phyloP scores from a whole-genome alignment of 2,113 vertebrate species.

The Carollia perspicillata region DNA sequence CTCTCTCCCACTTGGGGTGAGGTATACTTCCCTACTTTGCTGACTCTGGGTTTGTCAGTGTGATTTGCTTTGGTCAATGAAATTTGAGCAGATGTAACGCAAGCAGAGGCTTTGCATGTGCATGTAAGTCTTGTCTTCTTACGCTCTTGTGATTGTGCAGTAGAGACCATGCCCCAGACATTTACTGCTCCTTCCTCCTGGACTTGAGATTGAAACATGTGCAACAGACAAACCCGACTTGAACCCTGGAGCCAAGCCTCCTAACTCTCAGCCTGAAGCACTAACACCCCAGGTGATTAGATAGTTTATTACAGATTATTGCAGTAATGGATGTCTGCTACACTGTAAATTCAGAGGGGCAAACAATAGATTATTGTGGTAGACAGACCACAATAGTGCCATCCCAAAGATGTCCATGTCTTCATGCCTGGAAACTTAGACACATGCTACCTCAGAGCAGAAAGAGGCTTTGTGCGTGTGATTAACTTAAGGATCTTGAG shows the following conservation, averaged over 20 bases:
- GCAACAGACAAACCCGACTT: not conserved
- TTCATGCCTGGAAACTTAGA: not conserved
- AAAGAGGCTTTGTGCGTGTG: not conserved
- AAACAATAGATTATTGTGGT: not conserved
- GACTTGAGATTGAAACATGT: not conserved
- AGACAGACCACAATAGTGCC: not conserved
- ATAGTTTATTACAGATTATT: not conserved
- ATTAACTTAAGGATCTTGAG: not conserved
- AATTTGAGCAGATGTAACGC: not conserved
- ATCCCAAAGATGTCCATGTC: not conserved
- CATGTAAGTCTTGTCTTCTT: not conserved
- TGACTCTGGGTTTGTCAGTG: not conserved
- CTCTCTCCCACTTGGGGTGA: not conserved
- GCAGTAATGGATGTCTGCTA: not conserved
- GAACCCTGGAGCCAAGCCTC: not conserved
- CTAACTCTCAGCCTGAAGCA: not conserved
- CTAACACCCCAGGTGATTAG: not conserved
- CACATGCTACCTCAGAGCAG: not conserved
- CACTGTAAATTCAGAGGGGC: not conserved
- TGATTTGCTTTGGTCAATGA: not conserved
- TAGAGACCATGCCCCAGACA: not conserved
- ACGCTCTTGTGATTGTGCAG: not conserved
- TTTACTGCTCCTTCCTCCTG: not conserved
- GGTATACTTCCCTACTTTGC: not conserved
- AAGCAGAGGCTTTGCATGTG: not conserved